Evolutionary conservation across 2,888 invertebrate genomes (phyloP), one percentile per base, ranked within the genome.

Genomic region (Harmothoe impar): DNA sequence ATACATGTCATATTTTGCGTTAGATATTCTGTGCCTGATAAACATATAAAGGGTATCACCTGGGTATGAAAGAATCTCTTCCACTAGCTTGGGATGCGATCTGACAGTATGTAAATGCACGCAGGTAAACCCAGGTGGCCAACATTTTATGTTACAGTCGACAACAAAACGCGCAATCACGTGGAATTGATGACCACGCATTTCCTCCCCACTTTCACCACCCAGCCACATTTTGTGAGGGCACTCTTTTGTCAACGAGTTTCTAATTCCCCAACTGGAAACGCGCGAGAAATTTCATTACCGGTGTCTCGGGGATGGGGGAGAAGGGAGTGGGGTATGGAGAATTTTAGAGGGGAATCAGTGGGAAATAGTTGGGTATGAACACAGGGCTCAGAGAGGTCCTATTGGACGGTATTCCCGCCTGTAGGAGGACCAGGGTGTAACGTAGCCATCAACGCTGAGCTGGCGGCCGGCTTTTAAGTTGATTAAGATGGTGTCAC

Each of bases 401-500:
- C 43, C 43, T 43, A 43, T 43, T 43, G 5, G 10, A 43, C 10
- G 43, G 43, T 10, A 43, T 43, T 43, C 43, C 43, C 10, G 43
- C 62, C 62, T 62, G 43, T 43, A 43, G 43, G 43, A 43, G 43
- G 23, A 20, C 62, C 62, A 15, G 25, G 72, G 72, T 72, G 72
- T 51, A 84, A 20, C 33, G 43, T 84, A 25, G 43, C 51, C 84
- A 84, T 84, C 51, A 84, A 25, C n/a, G 86, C 84, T 77, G 81
- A 17, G 43, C 20, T 77, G 77, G 25, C 17, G 33, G 33, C 23
- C 81, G 3, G n/a, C 52, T 86, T 54, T 86, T 86, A 86, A 86
- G 54, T 86, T 86, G 86, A 86, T 86, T 86, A 86, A 86, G 56
- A 86, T 56, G 86, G 86, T 86, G 86, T 86, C 86, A 86, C n/a